Conservation (phyloP, 23 tunicate genomes). For the Botrylloides violaceus region DNA sequence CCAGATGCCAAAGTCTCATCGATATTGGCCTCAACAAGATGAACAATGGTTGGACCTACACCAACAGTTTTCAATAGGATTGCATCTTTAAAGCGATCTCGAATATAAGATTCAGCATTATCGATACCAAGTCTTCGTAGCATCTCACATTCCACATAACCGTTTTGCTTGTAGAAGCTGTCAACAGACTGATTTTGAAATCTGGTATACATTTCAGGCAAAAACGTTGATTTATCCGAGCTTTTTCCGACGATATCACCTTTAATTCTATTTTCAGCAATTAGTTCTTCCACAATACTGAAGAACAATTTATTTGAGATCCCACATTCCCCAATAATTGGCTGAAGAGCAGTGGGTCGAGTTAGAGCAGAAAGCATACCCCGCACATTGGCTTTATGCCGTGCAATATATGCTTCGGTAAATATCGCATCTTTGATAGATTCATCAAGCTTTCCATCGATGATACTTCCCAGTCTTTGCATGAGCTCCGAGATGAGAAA, state of each 20-base stretch:
- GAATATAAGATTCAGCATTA: slow-evolving; percentile 38
- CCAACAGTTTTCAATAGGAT: slow-evolving; percentile 53
- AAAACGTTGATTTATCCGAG: slow-evolving; percentile 54
- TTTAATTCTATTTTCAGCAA: slow-evolving; percentile 49
- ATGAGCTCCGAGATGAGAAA: slow-evolving; percentile 55
- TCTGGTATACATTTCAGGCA: slow-evolving; percentile 58
- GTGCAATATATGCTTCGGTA: slow-evolving; percentile 65
- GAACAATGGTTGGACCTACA: slow-evolving; percentile 43
- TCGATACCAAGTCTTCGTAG: slow-evolving; percentile 46
- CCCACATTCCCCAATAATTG: slow-evolving; percentile 21
- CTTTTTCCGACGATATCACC: slow-evolving; percentile 67
- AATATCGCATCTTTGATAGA: slow-evolving; percentile 44
- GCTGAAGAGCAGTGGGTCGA: slow-evolving; percentile 38
- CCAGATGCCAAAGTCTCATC: slow-evolving; percentile 46
- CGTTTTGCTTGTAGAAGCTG: slow-evolving; percentile 59
- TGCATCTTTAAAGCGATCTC: slow-evolving; percentile 26
- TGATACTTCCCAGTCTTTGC: slow-evolving; percentile 33
- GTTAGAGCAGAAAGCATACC: slow-evolving; percentile 71
- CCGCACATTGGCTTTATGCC: slow-evolving; percentile 67
- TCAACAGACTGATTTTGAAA: slow-evolving; percentile 67
- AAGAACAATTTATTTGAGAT: slow-evolving; percentile 36
- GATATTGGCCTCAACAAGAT: slow-evolving; percentile 32
- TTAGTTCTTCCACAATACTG: slow-evolving; percentile 47
- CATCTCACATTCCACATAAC: slow-evolving; percentile 68
- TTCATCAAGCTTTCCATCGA: slow-evolving; percentile 61